phyloP scores from a whole-genome alignment of 2,888 invertebrate species.

The Flexamia atlantica region DNA sequence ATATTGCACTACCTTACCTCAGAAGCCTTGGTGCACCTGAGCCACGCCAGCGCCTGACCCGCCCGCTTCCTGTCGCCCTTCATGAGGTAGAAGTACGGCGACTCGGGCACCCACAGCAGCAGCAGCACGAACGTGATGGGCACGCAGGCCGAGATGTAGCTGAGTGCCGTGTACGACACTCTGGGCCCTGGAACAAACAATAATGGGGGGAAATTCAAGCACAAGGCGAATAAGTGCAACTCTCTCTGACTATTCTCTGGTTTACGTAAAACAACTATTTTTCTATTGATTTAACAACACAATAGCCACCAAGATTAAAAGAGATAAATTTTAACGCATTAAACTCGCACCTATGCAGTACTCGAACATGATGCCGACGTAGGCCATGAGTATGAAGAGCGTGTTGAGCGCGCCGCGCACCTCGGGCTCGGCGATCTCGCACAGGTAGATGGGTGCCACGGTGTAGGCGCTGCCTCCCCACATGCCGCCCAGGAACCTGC shows the following conservation, averaged over 20 bases:
- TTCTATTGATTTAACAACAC: too few relatives aligned
- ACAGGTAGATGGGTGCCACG: conserved; percentile 70
- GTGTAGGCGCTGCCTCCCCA: conserved; percentile 70
- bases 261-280: too few relatives aligned
- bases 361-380: conserved; percentile 73
- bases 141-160: conserved; percentile 75
- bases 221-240: too few relatives aligned
- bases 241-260: too few relatives aligned
- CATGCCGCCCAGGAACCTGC: conserved; percentile 67
- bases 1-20: neutral
- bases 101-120: conserved; percentile 80
- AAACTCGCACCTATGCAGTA: conserved; percentile 72
- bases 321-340: too few relatives aligned
- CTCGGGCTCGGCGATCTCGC: conserved; percentile 67
- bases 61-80: conserved; percentile 76
- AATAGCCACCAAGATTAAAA: too few relatives aligned
- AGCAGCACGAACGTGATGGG: conserved; percentile 76
- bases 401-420: conserved; percentile 64
- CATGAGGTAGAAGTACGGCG: conserved; percentile 80
- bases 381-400: conserved; percentile 73
- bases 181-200: conserved; percentile 65
- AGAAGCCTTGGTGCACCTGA: conserved; percentile 57
- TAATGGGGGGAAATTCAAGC: too few relatives aligned
- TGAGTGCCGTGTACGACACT: conserved; percentile 73
- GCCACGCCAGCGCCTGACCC: conserved; percentile 69